Evolutionary conservation across 1,140 invertebrate genomes (phyloP), one percentile per base, ranked within the genome.

Genomic region (Ditylenchus dipsaci): DNA sequence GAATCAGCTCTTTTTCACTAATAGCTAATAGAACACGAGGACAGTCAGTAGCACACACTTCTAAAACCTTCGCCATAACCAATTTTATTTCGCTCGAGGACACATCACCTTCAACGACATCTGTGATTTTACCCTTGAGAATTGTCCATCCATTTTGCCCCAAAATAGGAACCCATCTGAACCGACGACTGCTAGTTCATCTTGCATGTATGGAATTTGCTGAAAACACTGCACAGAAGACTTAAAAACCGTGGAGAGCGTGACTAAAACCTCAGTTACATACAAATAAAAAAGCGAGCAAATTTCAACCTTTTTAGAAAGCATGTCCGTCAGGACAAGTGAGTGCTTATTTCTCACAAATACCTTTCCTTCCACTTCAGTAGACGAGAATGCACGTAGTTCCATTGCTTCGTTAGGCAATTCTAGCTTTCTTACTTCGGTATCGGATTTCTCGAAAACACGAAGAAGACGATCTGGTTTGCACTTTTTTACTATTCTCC

Each of bases 181-280:
- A 58, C 45, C 63, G 3, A 63, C 61, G 7, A 65, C 33, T 7
- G 63, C 63, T 15, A 65, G 43, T 65, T 65, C 63, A 29, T 65
- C 63, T 7, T 65, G 23, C 57, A 63, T 56, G 27, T 65, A 63
- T 15, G 63, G 38, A 65, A 65, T 65, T 29, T 65, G 63, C 7
- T 19, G 17, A n/a, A 65, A 65, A 56, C 26, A 21, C 27, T 38
- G 63, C 66, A 58, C 42, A 33, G 59, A 61, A 21, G 59, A 19
- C n/a, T 29, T 21, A 19, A 61, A 61, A 33, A 61, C 59, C 1
- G n/a, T 19, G 38, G 19, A 21, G 49, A 53, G n/a, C n/a, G 15
- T 19, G 59, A 15, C 59, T 61, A 61, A 61, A 61, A 19, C n/a
- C 47, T 21, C n/a, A 45, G 33, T 38, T 38, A 5, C 11, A 38